Evolutionary conservation across 2,888 invertebrate genomes (phyloP).

Genomic region (Lithosia quadra): DNA sequence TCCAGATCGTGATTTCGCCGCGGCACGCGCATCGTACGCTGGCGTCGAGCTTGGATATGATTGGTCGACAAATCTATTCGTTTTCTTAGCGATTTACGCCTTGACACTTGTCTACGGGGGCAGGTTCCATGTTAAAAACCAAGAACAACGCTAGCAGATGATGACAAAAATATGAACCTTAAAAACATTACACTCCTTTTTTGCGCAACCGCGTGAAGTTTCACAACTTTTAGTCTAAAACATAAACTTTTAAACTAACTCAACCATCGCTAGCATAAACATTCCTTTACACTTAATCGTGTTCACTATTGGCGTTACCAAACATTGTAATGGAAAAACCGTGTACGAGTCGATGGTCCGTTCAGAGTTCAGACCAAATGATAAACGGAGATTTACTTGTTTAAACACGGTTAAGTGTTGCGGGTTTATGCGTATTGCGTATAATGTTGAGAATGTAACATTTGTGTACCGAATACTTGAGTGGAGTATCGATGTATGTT

Average conservation of each 20-base stretch:
- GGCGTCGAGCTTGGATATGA: too few relatives aligned
- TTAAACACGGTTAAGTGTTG: constrained; percentile 11
- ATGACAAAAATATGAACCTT: too few relatives aligned
- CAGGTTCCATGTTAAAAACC: too few relatives aligned
- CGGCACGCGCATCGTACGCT: too few relatives aligned
- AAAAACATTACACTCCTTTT: too few relatives aligned
- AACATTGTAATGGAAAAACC: constrained; percentile 47
- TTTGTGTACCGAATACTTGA: neutral
- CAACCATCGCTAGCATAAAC: constrained; percentile 18
- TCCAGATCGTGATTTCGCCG: too few relatives aligned
- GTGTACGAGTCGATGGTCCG: constrained; percentile 31
- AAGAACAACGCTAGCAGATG: too few relatives aligned
- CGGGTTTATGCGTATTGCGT: neutral
- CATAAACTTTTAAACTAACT: neutral
- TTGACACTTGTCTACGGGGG: too few relatives aligned
- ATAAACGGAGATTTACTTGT: constrained; percentile 14
- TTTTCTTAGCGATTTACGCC: too few relatives aligned
- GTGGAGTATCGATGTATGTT: neutral
- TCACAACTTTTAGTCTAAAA: neutral
- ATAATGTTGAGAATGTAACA: neutral
- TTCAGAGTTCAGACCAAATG: constrained; percentile 8
- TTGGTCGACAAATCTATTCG: too few relatives aligned
- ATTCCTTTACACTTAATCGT: constrained; percentile 42
- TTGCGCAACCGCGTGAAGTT: neutral
- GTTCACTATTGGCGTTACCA: constrained; percentile 10